Evolutionary conservation across 2,113 vertebrate genomes (phyloP).

Genomic region (Thunnus maccoyii): DNA sequence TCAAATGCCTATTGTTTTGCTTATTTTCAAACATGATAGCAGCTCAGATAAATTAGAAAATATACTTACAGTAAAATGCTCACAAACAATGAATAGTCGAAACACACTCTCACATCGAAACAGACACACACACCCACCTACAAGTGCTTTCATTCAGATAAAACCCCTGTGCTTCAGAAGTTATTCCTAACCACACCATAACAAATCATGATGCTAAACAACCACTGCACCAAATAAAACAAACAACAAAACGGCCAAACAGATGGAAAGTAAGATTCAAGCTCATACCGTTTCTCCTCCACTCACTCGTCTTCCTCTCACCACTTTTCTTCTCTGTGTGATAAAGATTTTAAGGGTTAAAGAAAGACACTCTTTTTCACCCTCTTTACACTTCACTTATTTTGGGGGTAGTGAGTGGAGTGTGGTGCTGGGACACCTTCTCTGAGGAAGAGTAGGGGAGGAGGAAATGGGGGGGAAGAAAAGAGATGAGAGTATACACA

Average conservation of each 20-base stretch:
- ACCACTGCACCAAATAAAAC: constrained; percentile 21
- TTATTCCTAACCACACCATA: constrained; percentile 46
- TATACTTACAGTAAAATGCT: not conserved
- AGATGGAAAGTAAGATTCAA: constrained; percentile 66
- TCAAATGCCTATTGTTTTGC: no score
- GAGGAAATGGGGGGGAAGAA: constrained; percentile 66
- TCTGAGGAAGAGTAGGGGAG: constrained; percentile 67
- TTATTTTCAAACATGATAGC: not conserved
- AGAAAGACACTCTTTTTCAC: constrained; percentile 1
- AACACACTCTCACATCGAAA: constrained; percentile 8
- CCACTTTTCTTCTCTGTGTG: constrained; percentile 40
- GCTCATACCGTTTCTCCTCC: constrained; percentile 73
- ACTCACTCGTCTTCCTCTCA: constrained; percentile 58
- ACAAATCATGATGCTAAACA: constrained; percentile 41
- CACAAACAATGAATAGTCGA: constrained; percentile 6
- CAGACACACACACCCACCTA: constrained; percentile 12
- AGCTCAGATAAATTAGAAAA: constrained; percentile 17
- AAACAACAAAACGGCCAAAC: constrained; percentile 45
- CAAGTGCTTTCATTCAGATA: constrained; percentile 27
- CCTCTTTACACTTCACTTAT: constrained; percentile 49
- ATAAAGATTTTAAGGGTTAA: constrained; percentile 33
- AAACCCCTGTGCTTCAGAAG: constrained; percentile 9
- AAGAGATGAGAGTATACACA: constrained; percentile 42
- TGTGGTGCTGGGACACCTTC: constrained; percentile 62
- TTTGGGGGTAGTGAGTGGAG: constrained; percentile 53